Percentiles rank a stretch among this genome's conserved stretches.
phyloP scores from a whole-genome alignment of 2,888 invertebrate species.

The Campoplex capitator region DNA sequence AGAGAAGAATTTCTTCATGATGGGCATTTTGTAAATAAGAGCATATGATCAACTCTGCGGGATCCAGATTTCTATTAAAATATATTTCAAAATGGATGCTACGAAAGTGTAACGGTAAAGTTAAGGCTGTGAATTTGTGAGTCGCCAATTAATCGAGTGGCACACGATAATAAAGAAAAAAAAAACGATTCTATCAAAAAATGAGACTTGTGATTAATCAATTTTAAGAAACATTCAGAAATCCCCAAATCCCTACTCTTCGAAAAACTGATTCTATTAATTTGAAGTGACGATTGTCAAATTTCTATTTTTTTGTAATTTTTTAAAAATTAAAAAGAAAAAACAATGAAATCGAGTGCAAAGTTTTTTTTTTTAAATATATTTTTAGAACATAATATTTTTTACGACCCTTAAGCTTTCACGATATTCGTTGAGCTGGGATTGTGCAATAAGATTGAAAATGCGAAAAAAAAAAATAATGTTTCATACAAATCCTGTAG shows the following conservation, averaged over 20 bases:
- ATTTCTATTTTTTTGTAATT: neutral
- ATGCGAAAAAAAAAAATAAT: conserved; percentile 54
- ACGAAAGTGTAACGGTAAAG: conserved; percentile 63
- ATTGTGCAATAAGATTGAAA: neutral
- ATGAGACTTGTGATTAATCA: neutral
- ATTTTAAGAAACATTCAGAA: neutral
- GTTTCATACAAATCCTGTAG: conserved; percentile 15
- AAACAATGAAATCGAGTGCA: too few relatives aligned
- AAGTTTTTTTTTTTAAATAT: too few relatives aligned
- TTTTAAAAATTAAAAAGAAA: too few relatives aligned
- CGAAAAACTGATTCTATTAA: neutral
- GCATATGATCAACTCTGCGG: conserved; percentile 61
- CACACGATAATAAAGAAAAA: conserved; percentile 69
- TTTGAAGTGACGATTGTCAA: neutral
- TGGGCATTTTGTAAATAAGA: conserved; percentile 64
- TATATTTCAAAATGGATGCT: conserved; percentile 31
- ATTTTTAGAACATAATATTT: too few relatives aligned
- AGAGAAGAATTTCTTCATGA: conserved; percentile 52
- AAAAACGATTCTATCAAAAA: conserved; percentile 62
- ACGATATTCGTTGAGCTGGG: neutral
- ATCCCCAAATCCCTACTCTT: neutral
- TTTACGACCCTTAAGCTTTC: neutral
- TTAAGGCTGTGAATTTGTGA: conserved; percentile 80
- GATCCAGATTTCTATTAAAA: conserved; percentile 61
- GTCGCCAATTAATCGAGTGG: conserved; percentile 66